Base-by-base conservation (phyloP, 2,797 vertebrate species). In the Neopelma chrysocephalum region DNA sequence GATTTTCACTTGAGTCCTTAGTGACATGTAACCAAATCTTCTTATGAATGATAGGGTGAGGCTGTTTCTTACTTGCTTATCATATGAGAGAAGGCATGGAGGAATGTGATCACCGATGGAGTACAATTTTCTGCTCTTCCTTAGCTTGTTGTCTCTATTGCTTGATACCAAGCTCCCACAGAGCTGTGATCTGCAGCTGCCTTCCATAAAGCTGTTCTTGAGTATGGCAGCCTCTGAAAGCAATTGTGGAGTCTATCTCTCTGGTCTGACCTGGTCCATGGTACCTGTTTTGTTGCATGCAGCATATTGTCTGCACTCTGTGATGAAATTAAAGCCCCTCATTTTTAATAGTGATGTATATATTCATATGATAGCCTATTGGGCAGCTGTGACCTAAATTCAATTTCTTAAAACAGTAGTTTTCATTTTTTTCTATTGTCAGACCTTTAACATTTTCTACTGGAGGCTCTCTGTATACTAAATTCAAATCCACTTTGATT, bases 221-320 rank as follows among this genome's bases (percentile, higher is more conserved):
- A 83, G n/a, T 32, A 10, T 18, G 53, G 17, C 56, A 64, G 18
- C 12, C 31, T 68, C 69, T 25, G 21, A 66, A 60, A 50, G 57
- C 48, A 73, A 0, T 22, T 15, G 5, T 0, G 4, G 14, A 5
- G 4, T 70, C 51, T 36, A 9, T 66, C 19, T 36, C 11, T 53
- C 14, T 66, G 48, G 26, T 11, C n/a, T 22, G 51, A 84, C 51
- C 15, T 6, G 11, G 23, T 51, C n/a, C 1, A 0, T 48, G 45
- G 48, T 48, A 23, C 2, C 4, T 70, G 18, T 56, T 82, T n/a
- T 34, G 15, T 68, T 79, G 38, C 50, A 11, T 73, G 69, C 40
- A 40, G 14, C 0, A 0, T 65, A 5, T 45, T 65, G 19, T 87
- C 34, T 71, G 32, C 36, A n/a, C 19, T 58, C 77, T 53, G 15